phyloP scores from a whole-genome alignment of 2,113 vertebrate genomes.

The Psilopsiagon aymara region DNA sequence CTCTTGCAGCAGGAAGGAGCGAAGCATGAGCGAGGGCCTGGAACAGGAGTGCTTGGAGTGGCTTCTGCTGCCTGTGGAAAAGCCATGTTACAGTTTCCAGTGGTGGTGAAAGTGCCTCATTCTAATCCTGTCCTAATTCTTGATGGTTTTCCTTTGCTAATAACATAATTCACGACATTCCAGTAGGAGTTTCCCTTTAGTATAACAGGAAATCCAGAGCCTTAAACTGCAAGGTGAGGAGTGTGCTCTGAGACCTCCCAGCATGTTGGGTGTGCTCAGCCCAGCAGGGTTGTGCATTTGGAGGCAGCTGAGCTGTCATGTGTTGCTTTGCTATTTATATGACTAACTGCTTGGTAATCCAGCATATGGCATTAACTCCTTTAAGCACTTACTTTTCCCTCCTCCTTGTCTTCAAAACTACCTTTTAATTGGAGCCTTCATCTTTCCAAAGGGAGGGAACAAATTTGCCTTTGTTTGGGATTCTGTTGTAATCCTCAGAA shows the following conservation, averaged over 20 bases:
- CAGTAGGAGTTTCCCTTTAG: neutral
- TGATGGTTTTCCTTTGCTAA: neutral
- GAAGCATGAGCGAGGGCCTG: neutral
- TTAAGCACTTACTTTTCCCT: neutral
- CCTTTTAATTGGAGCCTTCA: neutral
- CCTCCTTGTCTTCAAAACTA: neutral
- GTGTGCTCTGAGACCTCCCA: neutral
- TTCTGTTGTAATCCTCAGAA: neutral
- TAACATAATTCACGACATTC: neutral
- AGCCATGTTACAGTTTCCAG: neutral
- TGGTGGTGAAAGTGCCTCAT: neutral
- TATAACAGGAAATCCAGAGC: neutral
- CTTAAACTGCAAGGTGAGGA: neutral
- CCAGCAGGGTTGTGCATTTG: neutral
- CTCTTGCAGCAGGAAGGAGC: neutral
- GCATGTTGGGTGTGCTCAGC: neutral
- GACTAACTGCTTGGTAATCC: neutral
- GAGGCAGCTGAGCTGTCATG: neutral
- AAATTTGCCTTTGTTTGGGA: neutral
- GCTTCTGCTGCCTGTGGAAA: neutral
- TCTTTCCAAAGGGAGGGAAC: neutral
- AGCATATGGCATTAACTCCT: neutral
- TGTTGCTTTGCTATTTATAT: neutral
- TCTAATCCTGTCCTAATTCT: neutral
- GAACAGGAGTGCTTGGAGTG: neutral